Evolutionary conservation across 2,113 vertebrate genomes (phyloP), one percentile per base, ranked within the genome.

Genomic region (Globicephala melas): DNA sequence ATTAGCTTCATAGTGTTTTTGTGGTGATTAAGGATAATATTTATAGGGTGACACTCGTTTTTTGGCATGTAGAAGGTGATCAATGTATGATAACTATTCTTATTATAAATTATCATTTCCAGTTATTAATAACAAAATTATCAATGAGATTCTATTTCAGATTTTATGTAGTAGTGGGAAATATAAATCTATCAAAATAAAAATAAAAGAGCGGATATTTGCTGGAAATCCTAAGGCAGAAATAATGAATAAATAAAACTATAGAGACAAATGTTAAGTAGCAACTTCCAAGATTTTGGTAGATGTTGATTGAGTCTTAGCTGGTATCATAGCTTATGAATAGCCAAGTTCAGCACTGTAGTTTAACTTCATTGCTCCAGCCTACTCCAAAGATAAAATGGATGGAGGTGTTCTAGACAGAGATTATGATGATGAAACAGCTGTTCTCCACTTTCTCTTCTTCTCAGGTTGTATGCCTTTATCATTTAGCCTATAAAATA

Each of bases 71-170:
- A 10, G 14, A 36, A 74, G 13, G 7, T 13, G 28, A 94, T 62
- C 11, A 77, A n/a, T 82, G 3, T 89, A 70, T 47, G 67, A 18
- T 38, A 93, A 12, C 18, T 82, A 26, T 74, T 91, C 21, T 79
- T 89, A 44, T 88, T 84, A 73, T 80, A 62, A 70, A 88, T 80
- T 91, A 85, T 41, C 11, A 58, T 17, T 58, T 68, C 28, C 8
- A 63, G 63, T 88, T 82, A 94, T 80, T 90, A 94, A 55, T 86
- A 95, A 88, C 26, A 82, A 94, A 50, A 41, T 68, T 79, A 44
- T 63, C 44, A 83, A 38, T n/a, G 13, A 47, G 17, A 89, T 91
- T 84, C 58, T 74, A 81, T 68, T 91, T 93, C 50, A 85, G 33
- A 89, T 67, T 70, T 60, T 76, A 47, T 89, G 23, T 18, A 93